Evolutionary conservation across 2,113 vertebrate genomes (phyloP).

Genomic region (Podarcis muralis): DNA sequence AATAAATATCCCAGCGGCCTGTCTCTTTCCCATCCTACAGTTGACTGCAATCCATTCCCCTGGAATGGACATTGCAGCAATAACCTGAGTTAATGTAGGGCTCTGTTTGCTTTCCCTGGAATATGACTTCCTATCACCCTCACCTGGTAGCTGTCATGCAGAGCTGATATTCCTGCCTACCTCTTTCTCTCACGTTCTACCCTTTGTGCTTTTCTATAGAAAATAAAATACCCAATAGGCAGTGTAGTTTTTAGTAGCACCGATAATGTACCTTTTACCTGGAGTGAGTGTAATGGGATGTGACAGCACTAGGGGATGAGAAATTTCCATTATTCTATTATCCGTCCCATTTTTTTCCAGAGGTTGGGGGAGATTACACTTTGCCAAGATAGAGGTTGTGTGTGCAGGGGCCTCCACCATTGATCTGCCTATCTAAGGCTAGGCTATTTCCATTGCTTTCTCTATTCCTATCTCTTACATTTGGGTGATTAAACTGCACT

Average conservation of each 20-base stretch:
- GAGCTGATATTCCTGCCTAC: slow-evolving; percentile 53
- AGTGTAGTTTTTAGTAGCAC: slow-evolving; percentile 54
- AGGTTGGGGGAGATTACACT: slow-evolving; percentile 42
- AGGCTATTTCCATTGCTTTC: not conserved
- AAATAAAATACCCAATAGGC: slow-evolving; percentile 19
- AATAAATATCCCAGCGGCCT: slow-evolving; percentile 49
- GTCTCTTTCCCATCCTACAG: slow-evolving; percentile 53
- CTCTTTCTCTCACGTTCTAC: slow-evolving; percentile 38
- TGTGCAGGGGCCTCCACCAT: slow-evolving; percentile 28
- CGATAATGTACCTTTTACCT: slow-evolving; percentile 56
- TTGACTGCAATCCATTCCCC: not conserved
- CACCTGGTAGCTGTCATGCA: slow-evolving; percentile 19
- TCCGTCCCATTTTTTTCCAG: slow-evolving; percentile 53
- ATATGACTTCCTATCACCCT: slow-evolving; percentile 34
- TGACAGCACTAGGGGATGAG: slow-evolving; percentile 56
- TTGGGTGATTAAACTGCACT: slow-evolving; percentile 5
- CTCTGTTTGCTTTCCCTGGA: slow-evolving; percentile 35
- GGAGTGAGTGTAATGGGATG: slow-evolving; percentile 60
- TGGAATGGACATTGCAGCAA: not conserved
- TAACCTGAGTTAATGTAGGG: slow-evolving; percentile 7
- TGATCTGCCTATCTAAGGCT: slow-evolving; percentile 12
- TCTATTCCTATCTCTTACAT: slow-evolving; percentile 6
- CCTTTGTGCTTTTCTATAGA: slow-evolving; percentile 45
- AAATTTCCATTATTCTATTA: slow-evolving; percentile 63
- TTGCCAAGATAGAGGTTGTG: slow-evolving; percentile 32